Evolutionary conservation across 2,113 vertebrate genomes (phyloP).

Genomic region (Ploceus nigricollis): DNA sequence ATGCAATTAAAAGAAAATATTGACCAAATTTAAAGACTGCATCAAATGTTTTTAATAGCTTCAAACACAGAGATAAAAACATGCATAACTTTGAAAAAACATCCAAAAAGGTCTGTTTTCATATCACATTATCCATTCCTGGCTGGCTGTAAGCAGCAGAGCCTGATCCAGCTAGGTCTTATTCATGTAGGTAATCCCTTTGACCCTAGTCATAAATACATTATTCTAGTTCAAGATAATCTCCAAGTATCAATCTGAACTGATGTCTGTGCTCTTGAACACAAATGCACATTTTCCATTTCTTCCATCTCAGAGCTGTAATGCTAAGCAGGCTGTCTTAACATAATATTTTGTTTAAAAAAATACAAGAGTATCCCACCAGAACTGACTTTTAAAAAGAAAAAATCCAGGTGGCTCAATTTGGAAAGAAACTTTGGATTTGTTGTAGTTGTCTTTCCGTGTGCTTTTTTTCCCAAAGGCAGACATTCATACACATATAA

Average conservation of each 20-base stretch:
- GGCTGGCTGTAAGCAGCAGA: conserved; percentile 21
- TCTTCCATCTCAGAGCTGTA: conserved; percentile 4
- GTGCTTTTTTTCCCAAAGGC: conserved; percentile 39
- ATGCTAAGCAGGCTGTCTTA: not conserved
- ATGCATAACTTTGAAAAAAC: not conserved
- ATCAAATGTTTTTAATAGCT: not conserved
- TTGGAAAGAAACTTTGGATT: conserved; percentile 56
- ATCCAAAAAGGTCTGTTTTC: not conserved
- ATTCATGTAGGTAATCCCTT: conserved; percentile 50
- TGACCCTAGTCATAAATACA: conserved; percentile 47
- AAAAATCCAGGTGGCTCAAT: conserved; percentile 37
- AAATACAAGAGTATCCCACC: not conserved
- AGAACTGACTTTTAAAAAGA: not conserved
- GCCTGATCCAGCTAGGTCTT: conserved; percentile 18
- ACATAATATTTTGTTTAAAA: not conserved
- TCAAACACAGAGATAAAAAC: not conserved
- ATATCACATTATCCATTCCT: not conserved
- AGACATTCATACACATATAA: conserved; percentile 61
- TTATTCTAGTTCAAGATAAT: conserved; percentile 59
- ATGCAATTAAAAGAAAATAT: not conserved
- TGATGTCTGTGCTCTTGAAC: conserved; percentile 5
- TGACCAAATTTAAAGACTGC: not conserved
- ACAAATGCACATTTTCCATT: not conserved
- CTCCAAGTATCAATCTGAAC: conserved; percentile 53
- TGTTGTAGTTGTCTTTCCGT: conserved; percentile 45